These are phyloP conservation scores for Isaurus tuberculatus DNA, from an alignment of 92 coral and sea anemone species.

Conservation along the genomic window DNA sequence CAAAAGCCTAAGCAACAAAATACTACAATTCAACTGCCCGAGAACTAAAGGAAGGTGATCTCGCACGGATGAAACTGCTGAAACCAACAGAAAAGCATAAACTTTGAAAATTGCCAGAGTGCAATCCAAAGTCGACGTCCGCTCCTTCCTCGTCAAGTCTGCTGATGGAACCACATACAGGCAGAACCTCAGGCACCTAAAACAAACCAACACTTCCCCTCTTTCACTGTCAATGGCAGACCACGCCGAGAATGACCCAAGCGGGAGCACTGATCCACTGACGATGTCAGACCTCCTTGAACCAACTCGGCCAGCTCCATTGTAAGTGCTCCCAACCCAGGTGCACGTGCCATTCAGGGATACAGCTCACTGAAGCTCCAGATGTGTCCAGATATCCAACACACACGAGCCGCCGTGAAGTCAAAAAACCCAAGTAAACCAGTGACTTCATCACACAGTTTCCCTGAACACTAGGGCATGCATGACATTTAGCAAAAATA, in stretches of 20 bases:
- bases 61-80: constrained; percentile 12
- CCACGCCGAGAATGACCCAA: neutral
- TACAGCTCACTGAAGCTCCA: constrained; percentile 22
- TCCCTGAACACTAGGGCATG: neutral
- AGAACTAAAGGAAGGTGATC: constrained; percentile 33
- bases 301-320: constrained; percentile 2
- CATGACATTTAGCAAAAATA: neutral
- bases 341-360: constrained; percentile 8
- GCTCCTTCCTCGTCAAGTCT: constrained; percentile 18
- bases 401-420: constrained; percentile 7
- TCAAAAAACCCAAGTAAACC: neutral
- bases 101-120: constrained; percentile 22
- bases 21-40: constrained; percentile 14
- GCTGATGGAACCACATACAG: constrained; percentile 17
- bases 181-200: constrained; percentile 13
- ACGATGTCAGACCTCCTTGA: neutral
- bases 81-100: constrained; percentile 27
- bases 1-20: constrained; percentile 13
- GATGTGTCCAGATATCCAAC: neutral
- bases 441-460: constrained; percentile 3
- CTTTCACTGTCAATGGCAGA: constrained; percentile 13
- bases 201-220: neutral
- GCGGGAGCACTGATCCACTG: neutral
- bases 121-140: constrained; percentile 21
- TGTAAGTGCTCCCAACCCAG: constrained; percentile 19